Conservation (phyloP, 2,888 invertebrate species). For the Acrobasis consociella region DNA sequence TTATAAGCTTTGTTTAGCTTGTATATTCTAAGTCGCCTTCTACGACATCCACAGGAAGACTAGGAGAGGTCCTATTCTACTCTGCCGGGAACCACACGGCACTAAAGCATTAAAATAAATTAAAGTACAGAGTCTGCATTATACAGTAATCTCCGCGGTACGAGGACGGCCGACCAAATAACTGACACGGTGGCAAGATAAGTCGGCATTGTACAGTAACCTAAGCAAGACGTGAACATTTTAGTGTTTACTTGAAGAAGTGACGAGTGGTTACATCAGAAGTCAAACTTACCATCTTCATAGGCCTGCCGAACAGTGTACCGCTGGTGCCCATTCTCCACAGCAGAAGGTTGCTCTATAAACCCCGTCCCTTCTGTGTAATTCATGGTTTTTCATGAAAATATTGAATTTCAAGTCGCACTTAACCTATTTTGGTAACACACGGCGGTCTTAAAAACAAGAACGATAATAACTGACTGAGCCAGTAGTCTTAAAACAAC, state of each 20-base stretch:
- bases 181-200: too few species aligned
- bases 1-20: too few species aligned
- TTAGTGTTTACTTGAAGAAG: neutral
- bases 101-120: too few species aligned
- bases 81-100: too few species aligned
- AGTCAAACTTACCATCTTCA: slow-evolving; percentile 55
- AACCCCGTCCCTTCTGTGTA: slow-evolving; percentile 56
- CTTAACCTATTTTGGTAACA: slow-evolving; percentile 50
- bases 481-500: neutral
- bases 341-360: slow-evolving; percentile 45
- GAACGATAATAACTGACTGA: neutral
- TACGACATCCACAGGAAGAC: too few species aligned
- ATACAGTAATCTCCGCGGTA: too few species aligned
- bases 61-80: too few species aligned
- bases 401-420: slow-evolving; percentile 34
- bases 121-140: too few species aligned
- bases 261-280: slow-evolving; percentile 5
- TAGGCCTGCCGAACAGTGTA: slow-evolving; percentile 59
- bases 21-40: too few species aligned
- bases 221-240: too few species aligned
- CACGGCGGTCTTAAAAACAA: slow-evolving; percentile 1
- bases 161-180: too few species aligned
- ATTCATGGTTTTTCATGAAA: slow-evolving; percentile 54
- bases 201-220: too few species aligned
- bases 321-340: slow-evolving; percentile 41